These are phyloP conservation scores for Buathra laborator DNA, from an alignment of 2,888 invertebrate species.

Conservation along the genomic window DNA sequence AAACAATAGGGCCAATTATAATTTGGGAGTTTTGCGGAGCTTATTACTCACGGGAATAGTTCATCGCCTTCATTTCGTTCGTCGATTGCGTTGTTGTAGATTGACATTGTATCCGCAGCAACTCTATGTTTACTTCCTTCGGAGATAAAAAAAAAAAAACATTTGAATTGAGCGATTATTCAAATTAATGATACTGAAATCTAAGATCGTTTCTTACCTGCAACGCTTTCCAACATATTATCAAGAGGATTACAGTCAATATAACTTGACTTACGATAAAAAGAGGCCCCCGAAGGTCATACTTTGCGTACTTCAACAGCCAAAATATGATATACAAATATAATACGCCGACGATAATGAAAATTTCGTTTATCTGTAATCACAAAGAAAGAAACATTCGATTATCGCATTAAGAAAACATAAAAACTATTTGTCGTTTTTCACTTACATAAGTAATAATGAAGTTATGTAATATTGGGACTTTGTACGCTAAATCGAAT, in stretches of 20 bases:
- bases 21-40: neutral
- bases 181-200: neutral
- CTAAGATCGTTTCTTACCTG: constrained; percentile 70
- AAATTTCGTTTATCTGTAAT: constrained; percentile 25
- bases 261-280: neutral
- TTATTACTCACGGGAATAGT: constrained; percentile 69
- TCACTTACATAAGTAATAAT: constrained; percentile 22
- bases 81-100: constrained; percentile 74
- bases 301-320: neutral
- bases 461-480: neutral
- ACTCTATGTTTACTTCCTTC: neutral
- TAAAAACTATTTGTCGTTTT: neutral
- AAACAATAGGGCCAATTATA: no score
- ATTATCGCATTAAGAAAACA: neutral
- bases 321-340: constrained; percentile 12
- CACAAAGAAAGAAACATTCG: neutral
- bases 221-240: constrained; percentile 78
- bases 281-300: neutral
- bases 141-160: constrained; percentile 31
- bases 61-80: constrained; percentile 64
- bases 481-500: neutral
- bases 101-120: constrained; percentile 73
- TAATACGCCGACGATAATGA: neutral
- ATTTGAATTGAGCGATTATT: constrained; percentile 16
- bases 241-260: constrained; percentile 51